Evolutionary conservation across 2,113 vertebrate genomes (phyloP).

Genomic region (Prochilodus magdalenae): DNA sequence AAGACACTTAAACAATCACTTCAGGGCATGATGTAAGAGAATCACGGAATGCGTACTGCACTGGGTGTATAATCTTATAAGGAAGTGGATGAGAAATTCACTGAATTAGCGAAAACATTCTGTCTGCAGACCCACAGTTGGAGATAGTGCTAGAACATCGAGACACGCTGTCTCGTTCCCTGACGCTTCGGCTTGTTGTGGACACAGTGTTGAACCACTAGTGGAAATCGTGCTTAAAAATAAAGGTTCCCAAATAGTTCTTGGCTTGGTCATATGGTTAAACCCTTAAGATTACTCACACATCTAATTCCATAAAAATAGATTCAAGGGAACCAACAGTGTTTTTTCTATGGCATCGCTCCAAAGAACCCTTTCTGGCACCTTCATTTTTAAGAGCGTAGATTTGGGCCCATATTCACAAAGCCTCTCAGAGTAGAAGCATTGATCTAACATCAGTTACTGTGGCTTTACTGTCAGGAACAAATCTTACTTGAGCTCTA

Average conservation of each 20-base stretch:
- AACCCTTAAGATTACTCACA: background rate
- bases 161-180: constrained; percentile 71
- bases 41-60: constrained; percentile 12
- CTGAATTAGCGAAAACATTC: constrained; percentile 40
- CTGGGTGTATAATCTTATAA: constrained; percentile 21
- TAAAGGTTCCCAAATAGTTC: background rate
- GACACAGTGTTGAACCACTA: constrained; percentile 70
- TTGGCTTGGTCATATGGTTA: background rate
- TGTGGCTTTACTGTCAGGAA: background rate
- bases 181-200: constrained; percentile 73
- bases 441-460: background rate
- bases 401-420: background rate
- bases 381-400: background rate
- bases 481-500: background rate
- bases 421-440: background rate
- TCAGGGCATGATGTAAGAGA: constrained; percentile 32
- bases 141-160: constrained; percentile 52
- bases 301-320: too few relatives aligned
- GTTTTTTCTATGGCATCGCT: constrained; percentile 40
- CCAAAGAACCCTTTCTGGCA: background rate
- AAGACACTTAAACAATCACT: constrained; percentile 38
- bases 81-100: constrained; percentile 17
- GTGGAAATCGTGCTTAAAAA: constrained; percentile 43
- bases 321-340: too few relatives aligned
- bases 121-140: constrained; percentile 55